Base-by-base conservation (phyloP, 2,797 vertebrate species). In the Phrynocephalus guinanensis region DNA sequence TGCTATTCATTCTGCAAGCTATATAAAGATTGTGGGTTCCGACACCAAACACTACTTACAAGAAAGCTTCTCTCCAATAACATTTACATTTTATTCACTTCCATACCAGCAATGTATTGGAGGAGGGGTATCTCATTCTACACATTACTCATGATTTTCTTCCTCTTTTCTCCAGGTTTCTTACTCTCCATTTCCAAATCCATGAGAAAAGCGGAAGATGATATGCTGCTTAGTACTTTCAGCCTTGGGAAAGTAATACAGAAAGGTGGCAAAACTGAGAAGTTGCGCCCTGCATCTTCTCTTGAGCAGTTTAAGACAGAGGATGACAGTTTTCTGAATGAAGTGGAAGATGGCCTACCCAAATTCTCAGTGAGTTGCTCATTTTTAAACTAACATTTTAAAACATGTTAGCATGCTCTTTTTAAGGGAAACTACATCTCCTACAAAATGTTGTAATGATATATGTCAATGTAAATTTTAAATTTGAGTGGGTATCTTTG, bases 81-180 rank as follows among this genome's bases (percentile, higher is more conserved):
- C 38, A 79, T 85, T 84, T 77, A 89, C 66, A 89, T 67, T 86
- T 71, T 79, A n/a, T 66, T 48, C 89, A 90, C 63, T 67, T 94
- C 90, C 84, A 89, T 82, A 90, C 91, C 93, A 92, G 88, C 3
- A 50, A 85, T 79, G 60, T 83, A 82, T 86, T 52, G 83, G 88
- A 95, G 89, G 91, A 97, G 95, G 96, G 97, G 93, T 96, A 91
- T 95, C 88, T 97, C 97, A 63, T 91, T 95, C 67, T 97, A 94
- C 82, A 94, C 94, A 0, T 50, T 97, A 88, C 90, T 99, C 82
- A 94, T 98, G 52, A 95, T 95, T 82, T 92, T 98, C 48, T 96
- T 96, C 94, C 95, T 99, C 79, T 96, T 98, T 94, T 97, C 98
- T 71, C 96, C 97, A 96, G 96, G 97, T 89, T 96, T 96, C 92